Evolutionary conservation across 2,113 vertebrate genomes (phyloP).

Genomic region (Cynopterus brachyotis): DNA sequence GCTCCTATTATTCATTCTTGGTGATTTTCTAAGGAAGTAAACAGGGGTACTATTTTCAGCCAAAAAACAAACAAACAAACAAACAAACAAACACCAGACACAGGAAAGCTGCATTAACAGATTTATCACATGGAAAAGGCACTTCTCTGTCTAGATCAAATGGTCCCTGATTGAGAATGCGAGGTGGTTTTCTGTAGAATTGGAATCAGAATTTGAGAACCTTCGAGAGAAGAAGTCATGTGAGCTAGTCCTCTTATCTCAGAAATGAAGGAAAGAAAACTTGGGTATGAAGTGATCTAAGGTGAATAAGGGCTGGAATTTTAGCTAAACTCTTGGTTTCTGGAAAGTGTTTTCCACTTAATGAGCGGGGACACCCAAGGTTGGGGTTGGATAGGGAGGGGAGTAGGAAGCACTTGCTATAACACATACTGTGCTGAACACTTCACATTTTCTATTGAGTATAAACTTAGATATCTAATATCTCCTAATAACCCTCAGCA

Average conservation of each 20-base stretch:
- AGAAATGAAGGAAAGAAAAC: constrained; percentile 26
- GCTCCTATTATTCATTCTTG: not conserved
- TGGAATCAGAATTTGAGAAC: not conserved
- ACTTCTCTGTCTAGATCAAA: not conserved
- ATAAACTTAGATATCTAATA: not conserved
- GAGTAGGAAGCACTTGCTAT: not conserved
- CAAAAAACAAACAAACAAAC: not conserved
- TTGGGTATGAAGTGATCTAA: not conserved
- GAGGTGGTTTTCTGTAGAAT: not conserved
- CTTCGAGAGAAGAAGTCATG: not conserved
- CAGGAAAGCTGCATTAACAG: not conserved
- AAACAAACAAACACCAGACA: not conserved
- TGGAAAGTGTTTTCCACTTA: constrained; percentile 17
- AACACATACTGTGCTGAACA: not conserved
- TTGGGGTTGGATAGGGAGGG: not conserved
- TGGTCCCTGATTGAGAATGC: not conserved
- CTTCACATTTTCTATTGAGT: not conserved
- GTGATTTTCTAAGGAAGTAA: not conserved
- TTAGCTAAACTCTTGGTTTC: not conserved
- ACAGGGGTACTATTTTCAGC: not conserved
- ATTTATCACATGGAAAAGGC: not conserved
- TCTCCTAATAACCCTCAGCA: not conserved
- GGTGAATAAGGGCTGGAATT: not conserved
- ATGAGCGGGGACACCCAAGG: not conserved
- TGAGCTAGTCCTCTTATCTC: not conserved